phyloP scores from a whole-genome alignment of 2,888 invertebrate species.

The Drosophila neonasuta region DNA sequence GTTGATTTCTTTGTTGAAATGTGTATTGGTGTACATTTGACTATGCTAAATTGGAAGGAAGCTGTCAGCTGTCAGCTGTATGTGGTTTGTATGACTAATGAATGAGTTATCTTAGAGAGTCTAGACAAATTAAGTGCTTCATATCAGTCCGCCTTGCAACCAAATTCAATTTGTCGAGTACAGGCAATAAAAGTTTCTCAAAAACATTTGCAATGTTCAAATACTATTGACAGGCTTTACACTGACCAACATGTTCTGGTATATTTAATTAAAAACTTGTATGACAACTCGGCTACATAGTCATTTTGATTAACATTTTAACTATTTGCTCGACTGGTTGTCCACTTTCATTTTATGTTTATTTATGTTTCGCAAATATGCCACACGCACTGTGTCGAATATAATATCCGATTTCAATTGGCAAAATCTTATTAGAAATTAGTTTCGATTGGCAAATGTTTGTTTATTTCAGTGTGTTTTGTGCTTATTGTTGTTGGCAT shows the following conservation, averaged over 20 bases:
- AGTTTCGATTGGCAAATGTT: slow-evolving; percentile 71
- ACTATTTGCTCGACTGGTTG: slow-evolving; percentile 17
- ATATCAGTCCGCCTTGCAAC: not conserved
- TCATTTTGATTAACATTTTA: slow-evolving; percentile 33
- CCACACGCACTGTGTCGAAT: slow-evolving; percentile 29
- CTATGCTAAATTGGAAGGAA: slow-evolving; percentile 40
- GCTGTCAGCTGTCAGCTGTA: not conserved
- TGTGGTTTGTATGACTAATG: slow-evolving; percentile 54
- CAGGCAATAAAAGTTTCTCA: not conserved
- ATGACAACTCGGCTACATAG: slow-evolving; percentile 12
- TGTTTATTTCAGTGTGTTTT: slow-evolving; percentile 37
- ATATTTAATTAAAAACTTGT: slow-evolving; percentile 60
- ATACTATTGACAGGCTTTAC: slow-evolving; percentile 1
- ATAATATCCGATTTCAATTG: slow-evolving; percentile 65
- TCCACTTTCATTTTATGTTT: slow-evolving; percentile 44
- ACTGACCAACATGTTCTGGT: slow-evolving; percentile 1
- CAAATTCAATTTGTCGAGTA: slow-evolving; percentile 10
- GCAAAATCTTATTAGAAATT: slow-evolving; percentile 73
- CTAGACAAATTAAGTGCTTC: slow-evolving; percentile 1
- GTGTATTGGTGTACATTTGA: slow-evolving; percentile 32
- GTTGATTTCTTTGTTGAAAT: slow-evolving; percentile 45
- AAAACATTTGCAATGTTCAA: not conserved
- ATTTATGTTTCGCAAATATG: slow-evolving; percentile 36
- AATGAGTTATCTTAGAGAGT: slow-evolving; percentile 9
- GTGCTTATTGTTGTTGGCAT: slow-evolving; percentile 34